Conservation (phyloP, 1,140 invertebrate genomes). For the Dryas iulia region DNA sequence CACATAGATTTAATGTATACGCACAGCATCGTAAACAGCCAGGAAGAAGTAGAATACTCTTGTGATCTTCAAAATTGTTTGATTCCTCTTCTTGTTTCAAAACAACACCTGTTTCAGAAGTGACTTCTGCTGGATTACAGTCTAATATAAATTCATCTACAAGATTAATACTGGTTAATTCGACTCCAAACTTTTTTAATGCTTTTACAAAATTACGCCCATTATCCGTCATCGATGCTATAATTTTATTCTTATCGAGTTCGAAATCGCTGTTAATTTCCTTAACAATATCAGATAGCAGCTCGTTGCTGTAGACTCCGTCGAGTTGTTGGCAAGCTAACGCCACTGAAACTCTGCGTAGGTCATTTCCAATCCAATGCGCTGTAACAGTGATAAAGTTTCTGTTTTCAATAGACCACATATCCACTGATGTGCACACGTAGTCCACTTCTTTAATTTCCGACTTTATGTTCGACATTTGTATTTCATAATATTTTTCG, state of each 20-base stretch:
- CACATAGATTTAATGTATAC: too few relatives aligned
- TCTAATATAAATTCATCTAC: too few relatives aligned
- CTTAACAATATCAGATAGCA: slow-evolving; percentile 16
- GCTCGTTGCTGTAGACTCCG: slow-evolving; percentile 17
- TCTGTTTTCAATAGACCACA: background rate
- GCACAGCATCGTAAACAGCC: too few relatives aligned
- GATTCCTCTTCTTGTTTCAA: too few relatives aligned
- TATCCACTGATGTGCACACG: background rate
- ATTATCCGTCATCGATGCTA: slow-evolving; percentile 29
- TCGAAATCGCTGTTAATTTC: slow-evolving; percentile 29
- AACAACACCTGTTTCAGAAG: too few relatives aligned
- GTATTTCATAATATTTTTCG: background rate
- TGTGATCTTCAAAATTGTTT: too few relatives aligned
- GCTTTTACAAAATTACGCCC: slow-evolving; percentile 36
- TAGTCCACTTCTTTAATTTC: background rate
- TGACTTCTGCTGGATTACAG: too few relatives aligned
- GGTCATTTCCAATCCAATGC: too few relatives aligned
- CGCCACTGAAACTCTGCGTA: too few relatives aligned
- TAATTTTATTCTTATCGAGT: slow-evolving; percentile 23
- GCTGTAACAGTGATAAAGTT: background rate
- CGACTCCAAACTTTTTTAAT: slow-evolving; percentile 33
- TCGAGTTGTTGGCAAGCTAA: too few relatives aligned
- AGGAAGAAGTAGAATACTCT: too few relatives aligned
- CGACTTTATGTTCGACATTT: background rate
- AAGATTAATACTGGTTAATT: slow-evolving; percentile 17